Percentiles rank a stretch among this genome's conserved stretches.
These are phyloP conservation scores for Philonicus albiceps DNA, from an alignment of 2,888 invertebrate species.

Conservation along the genomic window DNA sequence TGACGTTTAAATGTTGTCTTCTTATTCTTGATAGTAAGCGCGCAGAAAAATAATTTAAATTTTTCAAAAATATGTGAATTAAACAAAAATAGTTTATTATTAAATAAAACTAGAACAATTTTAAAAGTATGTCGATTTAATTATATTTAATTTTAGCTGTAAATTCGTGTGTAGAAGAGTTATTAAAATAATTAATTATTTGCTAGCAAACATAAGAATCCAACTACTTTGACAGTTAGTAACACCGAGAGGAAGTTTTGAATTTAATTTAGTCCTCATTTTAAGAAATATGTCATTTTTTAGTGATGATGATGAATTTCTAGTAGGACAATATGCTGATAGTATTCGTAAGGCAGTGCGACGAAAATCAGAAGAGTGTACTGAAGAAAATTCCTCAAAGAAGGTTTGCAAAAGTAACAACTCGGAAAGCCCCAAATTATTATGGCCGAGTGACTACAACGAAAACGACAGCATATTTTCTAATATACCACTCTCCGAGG, in stretches of 20 bases:
- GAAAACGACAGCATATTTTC: constrained; percentile 24
- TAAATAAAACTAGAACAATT: too few relatives aligned
- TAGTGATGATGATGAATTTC: not conserved
- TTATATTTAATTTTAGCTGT: too few relatives aligned
- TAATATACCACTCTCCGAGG: not conserved
- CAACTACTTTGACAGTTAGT: not conserved
- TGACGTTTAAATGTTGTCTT: not conserved
- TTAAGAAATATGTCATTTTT: not conserved
- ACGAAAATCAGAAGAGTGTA: not conserved
- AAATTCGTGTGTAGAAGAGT: too few relatives aligned
- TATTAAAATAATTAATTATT: too few relatives aligned
- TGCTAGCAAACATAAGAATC: not conserved
- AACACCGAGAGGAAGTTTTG: not conserved
- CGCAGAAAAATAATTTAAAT: not conserved
- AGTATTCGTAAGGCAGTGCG: not conserved
- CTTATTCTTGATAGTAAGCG: not conserved
- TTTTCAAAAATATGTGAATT: too few relatives aligned
- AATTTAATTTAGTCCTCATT: not conserved
- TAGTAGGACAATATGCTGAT: not conserved
- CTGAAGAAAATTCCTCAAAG: not conserved
- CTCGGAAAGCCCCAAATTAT: not conserved
- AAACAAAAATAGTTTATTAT: too few relatives aligned
- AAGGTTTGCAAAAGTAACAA: not conserved
- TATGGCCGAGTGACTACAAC: not conserved
- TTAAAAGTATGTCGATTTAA: not conserved